Evolutionary conservation across 2,888 invertebrate genomes (phyloP), one percentile per base, ranked within the genome.

Genomic region (Hirtodrosophila trivittata): DNA sequence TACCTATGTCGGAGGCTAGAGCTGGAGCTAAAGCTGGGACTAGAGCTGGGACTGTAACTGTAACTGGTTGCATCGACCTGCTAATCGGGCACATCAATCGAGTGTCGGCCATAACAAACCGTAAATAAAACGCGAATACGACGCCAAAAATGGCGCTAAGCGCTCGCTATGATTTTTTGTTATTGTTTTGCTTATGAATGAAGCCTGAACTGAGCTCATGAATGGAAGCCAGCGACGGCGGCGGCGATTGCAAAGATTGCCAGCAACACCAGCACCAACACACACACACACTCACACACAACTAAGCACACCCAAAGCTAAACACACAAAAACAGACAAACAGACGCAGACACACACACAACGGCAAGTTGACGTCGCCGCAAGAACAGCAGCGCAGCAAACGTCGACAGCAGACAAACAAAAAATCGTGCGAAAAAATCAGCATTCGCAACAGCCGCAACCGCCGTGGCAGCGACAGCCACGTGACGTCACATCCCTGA

Each of bases 331-430:
- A 46, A 41, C 35, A 55, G 37, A 43, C 45, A 28, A 28, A 12
- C 58, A 51, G 32, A 37, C 60, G 54, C 42, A 64, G 59, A 58
- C 71, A 74, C 66, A 70, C 39, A 64, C 46, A 38, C n/a, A 25
- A 25, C 18, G 38, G 5, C 56, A 56, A 57, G 57, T 55, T 45
- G 57, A 66, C 60, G 68, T 69, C 55, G 67, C 60, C 59, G 68
- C 62, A 69, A 51, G 78, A 84, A 81, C 75, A 83, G 85, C 63
- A 58, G 82, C 82, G 50, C 81, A 81, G 81, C 81, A 82, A 75
- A 45, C 58, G 50, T 38, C 49, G 63, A 45, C 59, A 59, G 66
- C 59, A 35, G 45, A 46, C 41, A 50, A 42, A 30, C 46, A 63
- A 66, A 68, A 58, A 51, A 71, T 55, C 73, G 75, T 71, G 73